Conservation (phyloP, 2,888 invertebrate genomes). For the Drosophila paramelanica region DNA sequence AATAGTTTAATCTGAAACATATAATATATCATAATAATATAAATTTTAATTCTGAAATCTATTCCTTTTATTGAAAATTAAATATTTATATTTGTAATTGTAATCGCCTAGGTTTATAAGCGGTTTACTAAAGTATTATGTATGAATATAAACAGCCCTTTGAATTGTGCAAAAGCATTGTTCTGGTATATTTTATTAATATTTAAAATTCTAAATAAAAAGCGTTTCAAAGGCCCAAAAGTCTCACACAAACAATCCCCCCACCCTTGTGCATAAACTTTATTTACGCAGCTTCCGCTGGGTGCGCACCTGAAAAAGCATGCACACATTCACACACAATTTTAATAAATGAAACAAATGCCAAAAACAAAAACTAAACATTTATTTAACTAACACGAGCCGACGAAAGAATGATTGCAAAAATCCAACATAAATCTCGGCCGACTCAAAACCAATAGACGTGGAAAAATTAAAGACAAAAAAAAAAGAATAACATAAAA, state of each 20-base stretch:
- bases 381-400: slow-evolving; percentile 64
- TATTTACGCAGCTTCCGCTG: slow-evolving; percentile 54
- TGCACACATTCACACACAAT: background rate
- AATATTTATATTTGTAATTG: no score
- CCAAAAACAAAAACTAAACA: slow-evolving; percentile 62
- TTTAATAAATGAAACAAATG: slow-evolving; percentile 24
- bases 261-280: slow-evolving; percentile 19
- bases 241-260: slow-evolving; percentile 20
- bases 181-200: slow-evolving; percentile 24
- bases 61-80: no score
- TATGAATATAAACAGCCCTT: background rate
- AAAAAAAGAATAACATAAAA: slow-evolving; percentile 46
- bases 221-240: slow-evolving; percentile 33
- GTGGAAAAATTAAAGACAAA: slow-evolving; percentile 14
- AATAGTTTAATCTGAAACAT: no score
- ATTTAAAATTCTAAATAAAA: slow-evolving; percentile 32
- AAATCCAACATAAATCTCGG: slow-evolving; percentile 74
- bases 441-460: slow-evolving; percentile 51
- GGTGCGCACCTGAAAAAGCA: slow-evolving; percentile 69
- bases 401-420: slow-evolving; percentile 74
- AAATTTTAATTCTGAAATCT: no score
- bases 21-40: no score
- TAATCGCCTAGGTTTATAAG: no score
- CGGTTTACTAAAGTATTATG: no score
- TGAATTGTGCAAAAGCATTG: slow-evolving; percentile 6